Percentiles rank a stretch among this genome's conserved stretches.
Evolutionary conservation across 1,140 invertebrate species (phyloP).

Genomic region (Augochlora pura): DNA sequence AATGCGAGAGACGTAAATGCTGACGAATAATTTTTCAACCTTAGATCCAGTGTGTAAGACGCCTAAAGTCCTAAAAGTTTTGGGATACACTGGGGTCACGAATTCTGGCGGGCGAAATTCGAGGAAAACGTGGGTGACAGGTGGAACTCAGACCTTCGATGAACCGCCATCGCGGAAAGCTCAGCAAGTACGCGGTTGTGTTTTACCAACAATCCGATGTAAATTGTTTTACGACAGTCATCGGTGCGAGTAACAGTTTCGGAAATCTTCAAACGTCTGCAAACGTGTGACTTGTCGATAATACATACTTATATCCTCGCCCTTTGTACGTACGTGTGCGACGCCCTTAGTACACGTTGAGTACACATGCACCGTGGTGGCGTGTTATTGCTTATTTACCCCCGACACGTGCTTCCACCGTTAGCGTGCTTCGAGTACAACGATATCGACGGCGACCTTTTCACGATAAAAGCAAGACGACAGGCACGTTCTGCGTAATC

Average conservation of each 20-base stretch:
- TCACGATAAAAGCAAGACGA: slow-evolving; percentile 2
- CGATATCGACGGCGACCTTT: slow-evolving; percentile 46
- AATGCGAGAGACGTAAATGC: slow-evolving; percentile 8
- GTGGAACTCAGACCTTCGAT: slow-evolving; percentile 48
- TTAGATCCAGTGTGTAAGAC: background rate
- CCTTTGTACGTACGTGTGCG: slow-evolving; percentile 6
- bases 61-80: no score
- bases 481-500: slow-evolving; percentile 11
- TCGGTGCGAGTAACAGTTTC: background rate
- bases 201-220: background rate
- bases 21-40: slow-evolving; percentile 11
- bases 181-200: background rate
- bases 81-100: background rate
- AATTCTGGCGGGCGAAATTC: slow-evolving; percentile 53
- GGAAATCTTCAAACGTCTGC: slow-evolving; percentile 13
- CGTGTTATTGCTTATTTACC: slow-evolving; percentile 63
- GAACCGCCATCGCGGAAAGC: slow-evolving; percentile 10
- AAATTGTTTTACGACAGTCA: background rate
- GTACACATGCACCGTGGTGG: slow-evolving; percentile 65
- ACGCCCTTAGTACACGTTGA: slow-evolving; percentile 45
- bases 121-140: slow-evolving; percentile 61
- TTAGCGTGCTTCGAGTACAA: slow-evolving; percentile 37
- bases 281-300: background rate
- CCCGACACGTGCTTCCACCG: slow-evolving; percentile 58
- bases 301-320: background rate